Evolutionary conservation across 2,888 invertebrate species (phyloP).

Genomic region (Gisinianus flammeolus): DNA sequence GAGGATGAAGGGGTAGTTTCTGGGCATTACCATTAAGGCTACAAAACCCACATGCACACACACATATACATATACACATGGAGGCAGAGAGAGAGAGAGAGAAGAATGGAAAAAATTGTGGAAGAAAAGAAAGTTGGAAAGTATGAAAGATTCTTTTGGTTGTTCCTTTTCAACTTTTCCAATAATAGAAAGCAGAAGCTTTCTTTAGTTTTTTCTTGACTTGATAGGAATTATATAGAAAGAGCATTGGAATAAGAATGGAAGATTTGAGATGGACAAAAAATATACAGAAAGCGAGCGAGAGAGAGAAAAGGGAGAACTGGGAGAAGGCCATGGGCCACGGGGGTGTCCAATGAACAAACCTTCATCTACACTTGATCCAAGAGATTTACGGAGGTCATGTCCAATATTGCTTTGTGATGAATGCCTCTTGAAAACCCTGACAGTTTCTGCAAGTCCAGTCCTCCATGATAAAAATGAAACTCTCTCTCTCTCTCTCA

Average conservation of each 20-base stretch:
- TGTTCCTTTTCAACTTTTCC: background rate
- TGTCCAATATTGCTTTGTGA: slow-evolving; percentile 13
- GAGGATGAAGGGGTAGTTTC: background rate
- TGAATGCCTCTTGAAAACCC: slow-evolving; percentile 14
- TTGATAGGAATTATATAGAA: background rate
- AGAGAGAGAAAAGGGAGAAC: background rate
- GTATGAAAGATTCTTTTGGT: background rate
- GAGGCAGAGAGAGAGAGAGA: too few species aligned
- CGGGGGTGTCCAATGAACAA: background rate
- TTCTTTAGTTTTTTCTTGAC: background rate
- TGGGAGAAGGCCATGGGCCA: background rate
- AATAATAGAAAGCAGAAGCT: background rate
- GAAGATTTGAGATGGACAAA: background rate
- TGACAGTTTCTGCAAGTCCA: slow-evolving; percentile 7
- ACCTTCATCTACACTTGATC: slow-evolving; percentile 13
- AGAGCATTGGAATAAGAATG: background rate
- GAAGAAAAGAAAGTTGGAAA: background rate
- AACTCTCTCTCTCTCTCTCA: background rate
- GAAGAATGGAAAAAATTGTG: too few species aligned
- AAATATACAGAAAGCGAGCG: background rate
- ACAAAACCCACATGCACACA: too few species aligned
- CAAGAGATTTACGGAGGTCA: slow-evolving; percentile 14
- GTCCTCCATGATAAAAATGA: slow-evolving; percentile 3
- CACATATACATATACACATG: too few species aligned
- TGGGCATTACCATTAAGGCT: too few species aligned